Base-by-base conservation (phyloP, 1,140 invertebrate genomes). In the Musca domestica region DNA sequence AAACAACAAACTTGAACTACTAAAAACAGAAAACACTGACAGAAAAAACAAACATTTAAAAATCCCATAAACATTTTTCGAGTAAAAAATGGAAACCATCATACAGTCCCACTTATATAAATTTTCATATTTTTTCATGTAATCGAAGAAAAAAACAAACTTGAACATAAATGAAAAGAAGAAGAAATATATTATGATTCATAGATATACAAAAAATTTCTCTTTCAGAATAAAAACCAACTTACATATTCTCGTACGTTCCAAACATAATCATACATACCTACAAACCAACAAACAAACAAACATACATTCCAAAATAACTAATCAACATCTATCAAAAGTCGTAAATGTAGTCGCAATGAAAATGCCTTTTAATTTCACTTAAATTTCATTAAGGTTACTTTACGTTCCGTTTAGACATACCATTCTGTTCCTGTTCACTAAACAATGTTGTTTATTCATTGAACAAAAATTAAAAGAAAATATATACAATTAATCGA, bases 41-140 rank as follows among this genome's bases (percentile, higher is more conserved):
- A 2, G 4, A 51, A 51, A 12, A 19, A 51, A 27, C 14, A 56
- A 27, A 56, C 2, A 25, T 14, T n/a, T 27, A 58, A 30, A 34
- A 30, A 56, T n/a, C 14, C 22, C 22, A 25, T 27, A 30, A 56
- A 14, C 23, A 52, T 20, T 10, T 20, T 10, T 7, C 19, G 7
- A 51, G 22, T 9, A 20, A 2, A 51, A 51, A 51, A 51, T 0
- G 12, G 22, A 51, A 51, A 51, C 19, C 5, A 19, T 17, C 19
- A 20, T 20, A 3, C 19, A 52, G 19, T 58, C 30, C 30, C 54
- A 58, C 54, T 58, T 30, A 58, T 1, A 49, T n/a, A 49, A 27
- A 58, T 30, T 58, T 17, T 30, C 25, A 17, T 58, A 9, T 58
- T 27, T 58, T 27, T 27, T 58, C 54, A 58, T 58, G 30, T 58